These are phyloP conservation scores for Synchiropus splendidus DNA, from an alignment of 2,113 vertebrate genomes.

Conservation along the genomic window DNA sequence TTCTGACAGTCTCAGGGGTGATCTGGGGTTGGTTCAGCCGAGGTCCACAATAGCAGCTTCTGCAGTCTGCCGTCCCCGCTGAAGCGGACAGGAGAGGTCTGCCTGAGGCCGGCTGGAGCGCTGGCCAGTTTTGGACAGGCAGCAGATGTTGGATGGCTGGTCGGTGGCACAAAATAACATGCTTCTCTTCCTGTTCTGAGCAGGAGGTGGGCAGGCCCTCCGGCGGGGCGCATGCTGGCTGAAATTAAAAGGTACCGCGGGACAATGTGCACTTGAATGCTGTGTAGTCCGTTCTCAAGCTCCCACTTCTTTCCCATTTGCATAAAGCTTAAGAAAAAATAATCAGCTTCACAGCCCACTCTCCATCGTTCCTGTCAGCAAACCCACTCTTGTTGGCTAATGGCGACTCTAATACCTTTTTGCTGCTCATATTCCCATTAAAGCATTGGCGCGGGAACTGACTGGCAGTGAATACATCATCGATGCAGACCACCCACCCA, in stretches of 20 bases:
- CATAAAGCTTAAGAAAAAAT: slow-evolving; percentile 62
- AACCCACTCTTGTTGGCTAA: slow-evolving; percentile 63
- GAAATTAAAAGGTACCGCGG: slow-evolving; percentile 29
- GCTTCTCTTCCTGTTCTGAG: slow-evolving; percentile 36
- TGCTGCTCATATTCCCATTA: slow-evolving; percentile 42
- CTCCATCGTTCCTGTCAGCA: slow-evolving; percentile 55
- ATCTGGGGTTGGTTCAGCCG: slow-evolving; percentile 43
- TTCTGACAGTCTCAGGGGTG: slow-evolving; percentile 76
- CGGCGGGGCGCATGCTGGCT: slow-evolving; percentile 17
- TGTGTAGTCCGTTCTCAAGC: slow-evolving; percentile 27
- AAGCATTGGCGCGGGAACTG: slow-evolving; percentile 5
- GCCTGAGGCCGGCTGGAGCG: slow-evolving; percentile 19
- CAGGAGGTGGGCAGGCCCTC: slow-evolving; percentile 44
- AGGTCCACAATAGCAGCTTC: slow-evolving; percentile 51
- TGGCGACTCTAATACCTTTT: slow-evolving; percentile 70
- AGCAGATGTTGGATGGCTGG: slow-evolving; percentile 44
- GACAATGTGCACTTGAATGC: slow-evolving; percentile 29
- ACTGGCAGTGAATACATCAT: too few relatives aligned
- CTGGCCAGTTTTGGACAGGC: slow-evolving; percentile 36
- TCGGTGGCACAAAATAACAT: slow-evolving; percentile 27
- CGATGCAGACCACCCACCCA: too few relatives aligned
- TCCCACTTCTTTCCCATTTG: slow-evolving; percentile 51
- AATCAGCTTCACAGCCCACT: slow-evolving; percentile 49
- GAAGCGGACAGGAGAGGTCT: slow-evolving; percentile 28
- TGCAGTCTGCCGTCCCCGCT: slow-evolving; percentile 63